A percentile compares a stretch with the other conserved stretches of the same genome.
Evolutionary conservation across 2,113 vertebrate genomes (phyloP).

Genomic region (Ciconia maguari): DNA sequence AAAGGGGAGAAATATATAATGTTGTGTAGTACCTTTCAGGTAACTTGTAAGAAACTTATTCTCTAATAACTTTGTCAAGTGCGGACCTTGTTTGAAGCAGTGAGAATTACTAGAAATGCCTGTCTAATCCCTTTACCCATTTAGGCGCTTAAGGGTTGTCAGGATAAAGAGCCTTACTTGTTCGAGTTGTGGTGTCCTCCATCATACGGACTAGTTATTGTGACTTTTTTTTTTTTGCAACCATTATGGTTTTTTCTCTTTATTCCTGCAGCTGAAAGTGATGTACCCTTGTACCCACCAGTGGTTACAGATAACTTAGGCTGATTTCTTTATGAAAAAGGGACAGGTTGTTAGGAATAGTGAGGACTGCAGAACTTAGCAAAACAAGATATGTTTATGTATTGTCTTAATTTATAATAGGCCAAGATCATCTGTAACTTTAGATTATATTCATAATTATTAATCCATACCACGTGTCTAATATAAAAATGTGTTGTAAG

Average conservation of each 20-base stretch:
- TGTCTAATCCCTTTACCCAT: not conserved
- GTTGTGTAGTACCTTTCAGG: not conserved
- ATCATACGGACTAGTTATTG: not conserved
- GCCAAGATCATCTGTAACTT: not conserved
- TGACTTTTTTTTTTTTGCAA: not conserved
- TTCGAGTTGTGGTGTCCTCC: not conserved
- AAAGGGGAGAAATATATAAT: not conserved
- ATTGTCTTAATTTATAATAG: not conserved
- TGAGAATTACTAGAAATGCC: not conserved
- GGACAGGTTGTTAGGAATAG: not conserved
- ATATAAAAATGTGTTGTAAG: not conserved
- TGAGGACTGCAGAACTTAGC: not conserved
- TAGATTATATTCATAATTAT: not conserved
- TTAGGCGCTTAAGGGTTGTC: not conserved
- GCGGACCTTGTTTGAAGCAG: not conserved
- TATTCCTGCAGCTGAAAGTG: not conserved
- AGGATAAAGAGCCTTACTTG: not conserved
- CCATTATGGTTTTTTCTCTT: fast-evolving
- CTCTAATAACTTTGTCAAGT: not conserved
- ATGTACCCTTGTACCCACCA: not conserved
- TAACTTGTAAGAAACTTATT: not conserved
- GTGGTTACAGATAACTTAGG: not conserved
- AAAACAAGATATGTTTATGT: not conserved
- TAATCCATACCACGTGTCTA: not conserved
- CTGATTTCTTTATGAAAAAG: not conserved